Evolutionary conservation across 2,888 invertebrate species (phyloP).

Genomic region (Opisthograptis luteolata): DNA sequence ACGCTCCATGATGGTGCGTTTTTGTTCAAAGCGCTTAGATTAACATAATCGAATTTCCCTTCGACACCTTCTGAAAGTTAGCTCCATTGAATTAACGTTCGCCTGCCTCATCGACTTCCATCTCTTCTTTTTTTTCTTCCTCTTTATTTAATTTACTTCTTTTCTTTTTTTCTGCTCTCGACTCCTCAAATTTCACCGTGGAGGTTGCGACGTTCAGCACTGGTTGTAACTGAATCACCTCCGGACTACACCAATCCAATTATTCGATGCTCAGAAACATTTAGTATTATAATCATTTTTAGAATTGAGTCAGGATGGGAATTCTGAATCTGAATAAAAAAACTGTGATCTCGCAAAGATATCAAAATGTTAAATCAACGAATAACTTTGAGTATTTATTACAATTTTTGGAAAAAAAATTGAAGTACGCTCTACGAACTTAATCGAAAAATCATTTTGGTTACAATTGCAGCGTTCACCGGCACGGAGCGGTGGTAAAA

Average conservation of each 20-base stretch:
- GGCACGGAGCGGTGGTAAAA: too few relatives aligned
- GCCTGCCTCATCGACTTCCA: conserved; percentile 13
- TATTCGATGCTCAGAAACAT: background rate
- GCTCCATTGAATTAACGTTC: conserved; percentile 50
- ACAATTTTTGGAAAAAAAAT: conserved; percentile 8
- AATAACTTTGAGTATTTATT: conserved; percentile 7
- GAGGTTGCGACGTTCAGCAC: too few relatives aligned
- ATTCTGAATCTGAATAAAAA: too few relatives aligned
- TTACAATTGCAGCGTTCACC: conserved; percentile 2
- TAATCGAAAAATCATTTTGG: conserved; percentile 11
- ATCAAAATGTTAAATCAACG: background rate
- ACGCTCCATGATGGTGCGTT: conserved; percentile 57
- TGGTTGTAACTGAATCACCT: background rate
- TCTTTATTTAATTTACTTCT: too few relatives aligned
- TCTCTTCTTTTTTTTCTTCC: too few relatives aligned
- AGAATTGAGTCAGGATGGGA: background rate
- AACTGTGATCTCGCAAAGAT: too few relatives aligned
- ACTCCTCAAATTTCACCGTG: background rate
- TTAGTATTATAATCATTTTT: too few relatives aligned
- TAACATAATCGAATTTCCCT: conserved; percentile 66
- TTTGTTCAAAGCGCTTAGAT: conserved; percentile 37
- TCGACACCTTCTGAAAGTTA: conserved; percentile 45
- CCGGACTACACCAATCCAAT: background rate
- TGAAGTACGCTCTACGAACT: conserved; percentile 4
- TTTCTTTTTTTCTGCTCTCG: background rate